Percentiles rank a stretch among this genome's conserved stretches.
phyloP scores from a whole-genome alignment of 2,888 invertebrate species.

The Mesorhabditis sp. region DNA sequence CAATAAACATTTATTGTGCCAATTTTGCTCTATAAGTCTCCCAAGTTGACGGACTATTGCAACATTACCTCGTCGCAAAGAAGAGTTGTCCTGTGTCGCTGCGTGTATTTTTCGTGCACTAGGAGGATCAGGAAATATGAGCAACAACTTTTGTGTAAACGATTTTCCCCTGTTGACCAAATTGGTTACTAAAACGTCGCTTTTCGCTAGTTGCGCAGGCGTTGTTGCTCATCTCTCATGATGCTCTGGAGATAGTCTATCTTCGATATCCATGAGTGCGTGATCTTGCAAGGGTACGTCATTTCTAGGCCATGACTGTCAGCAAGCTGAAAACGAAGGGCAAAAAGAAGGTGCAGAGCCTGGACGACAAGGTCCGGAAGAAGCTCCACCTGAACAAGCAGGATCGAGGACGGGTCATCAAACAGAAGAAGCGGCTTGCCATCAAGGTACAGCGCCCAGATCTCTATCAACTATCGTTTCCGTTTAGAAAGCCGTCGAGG shows the following conservation, averaged over 20 bases:
- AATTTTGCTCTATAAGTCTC: background rate
- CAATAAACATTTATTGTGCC: background rate
- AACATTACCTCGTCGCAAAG: background rate
- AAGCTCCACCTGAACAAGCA: slow-evolving; percentile 31
- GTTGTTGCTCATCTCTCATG: too few species aligned
- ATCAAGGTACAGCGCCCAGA: slow-evolving; percentile 11
- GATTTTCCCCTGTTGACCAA: too few species aligned
- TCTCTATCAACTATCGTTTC: slow-evolving; percentile 34
- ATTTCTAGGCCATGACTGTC: slow-evolving; percentile 12
- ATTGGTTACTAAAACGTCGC: too few species aligned
- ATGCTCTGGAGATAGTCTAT: too few species aligned
- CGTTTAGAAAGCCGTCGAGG: slow-evolving; percentile 24
- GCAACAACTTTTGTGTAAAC: too few species aligned
- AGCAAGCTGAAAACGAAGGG: slow-evolving; percentile 31
- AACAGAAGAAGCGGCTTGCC: background rate
- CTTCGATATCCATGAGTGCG: too few species aligned
- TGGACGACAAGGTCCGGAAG: slow-evolving; percentile 23
- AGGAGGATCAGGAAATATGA: too few species aligned
- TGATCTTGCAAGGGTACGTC: too few species aligned
- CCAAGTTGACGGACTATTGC: background rate
- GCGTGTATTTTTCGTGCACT: too few species aligned
- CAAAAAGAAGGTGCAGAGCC: slow-evolving; percentile 15
- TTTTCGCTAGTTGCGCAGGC: too few species aligned
- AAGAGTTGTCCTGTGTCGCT: too few species aligned
- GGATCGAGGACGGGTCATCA: background rate